Base-by-base conservation (phyloP, 2,797 vertebrate genomes). In the Clarias fuscus region DNA sequence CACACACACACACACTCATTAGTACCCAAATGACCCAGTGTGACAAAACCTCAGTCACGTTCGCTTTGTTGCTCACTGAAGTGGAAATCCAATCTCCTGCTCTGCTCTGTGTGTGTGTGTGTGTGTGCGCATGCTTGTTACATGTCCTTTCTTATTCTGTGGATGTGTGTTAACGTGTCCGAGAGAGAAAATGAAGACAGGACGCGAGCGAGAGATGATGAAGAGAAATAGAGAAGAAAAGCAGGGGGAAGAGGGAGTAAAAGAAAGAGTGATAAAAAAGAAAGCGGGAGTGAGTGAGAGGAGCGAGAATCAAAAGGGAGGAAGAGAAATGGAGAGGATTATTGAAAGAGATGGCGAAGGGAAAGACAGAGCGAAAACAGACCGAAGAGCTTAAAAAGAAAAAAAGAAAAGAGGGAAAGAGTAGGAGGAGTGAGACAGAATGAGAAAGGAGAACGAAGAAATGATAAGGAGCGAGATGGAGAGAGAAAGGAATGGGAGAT, bases 1-100 rank as follows among this genome's bases (percentile, higher is more conserved):
- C 70, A 75, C n/a, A n/a, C 85, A 24, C 84, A 76, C 89, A 79
- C 78, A 85, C 70, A 89, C 91, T 94, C 92, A 95, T 95, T 95
- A 95, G 92, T 93, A 95, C 93, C 90, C 91, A 94, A 95, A 95
- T 95, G 94, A 92, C 92, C 93, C 84, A 79, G 68, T 87, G 87
- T 88, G 89, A 89, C 89, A 90, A 87, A 88, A 88, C 83, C 84
- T 81, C 88, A 86, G 88, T 90, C 88, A 89, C 84, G 80, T 91
- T 90, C 87, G 84, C 89, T 91, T 89, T 88, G 67, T 88, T 90
- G 91, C 86, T 90, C 91, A 92, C 89, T 91, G 89, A 91, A 88
- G 90, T 90, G 87, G 90, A 91, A 90, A 91, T 91, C 90, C 91
- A 92, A 92, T 92, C 90, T 92, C 88, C 88, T 87, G n/a, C 68